Percentiles rank a stretch among this genome's conserved stretches.
phyloP scores from a whole-genome alignment of 2,888 invertebrate genomes.

The Adelognathus sp. region DNA sequence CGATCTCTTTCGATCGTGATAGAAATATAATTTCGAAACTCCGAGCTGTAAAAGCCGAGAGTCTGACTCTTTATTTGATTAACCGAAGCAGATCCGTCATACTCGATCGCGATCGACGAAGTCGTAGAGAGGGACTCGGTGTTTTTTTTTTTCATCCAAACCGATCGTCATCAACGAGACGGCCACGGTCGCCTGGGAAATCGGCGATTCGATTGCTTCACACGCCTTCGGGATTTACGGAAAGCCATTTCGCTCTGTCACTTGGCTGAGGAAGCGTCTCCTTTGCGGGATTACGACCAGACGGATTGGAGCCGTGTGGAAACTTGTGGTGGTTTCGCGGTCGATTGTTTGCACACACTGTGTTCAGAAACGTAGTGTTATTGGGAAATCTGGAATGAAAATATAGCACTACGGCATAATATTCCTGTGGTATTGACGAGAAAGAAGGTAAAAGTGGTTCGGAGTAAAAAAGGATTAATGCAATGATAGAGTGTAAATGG shows the following conservation, averaged over 20 bases:
- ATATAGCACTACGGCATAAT: not conserved
- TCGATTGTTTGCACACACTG: constrained; percentile 59
- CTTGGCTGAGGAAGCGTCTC: constrained; percentile 55
- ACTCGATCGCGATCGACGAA: not conserved
- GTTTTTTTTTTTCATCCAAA: too few species aligned
- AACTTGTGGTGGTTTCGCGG: constrained; percentile 74
- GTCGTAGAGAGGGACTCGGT: too few species aligned
- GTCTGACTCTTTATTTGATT: constrained; percentile 33
- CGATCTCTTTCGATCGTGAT: not conserved
- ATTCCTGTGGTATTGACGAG: not conserved
- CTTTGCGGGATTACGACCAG: constrained; percentile 53
- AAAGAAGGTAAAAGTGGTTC: not conserved
- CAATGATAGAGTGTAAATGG: constrained; percentile 5
- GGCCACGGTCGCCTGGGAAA: constrained; percentile 64
- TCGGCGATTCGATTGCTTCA: constrained; percentile 62
- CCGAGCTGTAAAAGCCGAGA: constrained; percentile 16
- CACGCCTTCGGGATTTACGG: constrained; percentile 70
- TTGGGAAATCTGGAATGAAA: not conserved
- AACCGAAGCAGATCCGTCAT: not conserved
- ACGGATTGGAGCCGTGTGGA: constrained; percentile 56
- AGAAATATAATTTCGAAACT: constrained; percentile 26
- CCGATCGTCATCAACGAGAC: not conserved
- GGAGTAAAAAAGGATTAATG: not conserved
- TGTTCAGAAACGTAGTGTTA: not conserved
- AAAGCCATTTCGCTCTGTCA: constrained; percentile 64